Conservation (phyloP, 2,113 vertebrate genomes). For the Bos indicus region DNA sequence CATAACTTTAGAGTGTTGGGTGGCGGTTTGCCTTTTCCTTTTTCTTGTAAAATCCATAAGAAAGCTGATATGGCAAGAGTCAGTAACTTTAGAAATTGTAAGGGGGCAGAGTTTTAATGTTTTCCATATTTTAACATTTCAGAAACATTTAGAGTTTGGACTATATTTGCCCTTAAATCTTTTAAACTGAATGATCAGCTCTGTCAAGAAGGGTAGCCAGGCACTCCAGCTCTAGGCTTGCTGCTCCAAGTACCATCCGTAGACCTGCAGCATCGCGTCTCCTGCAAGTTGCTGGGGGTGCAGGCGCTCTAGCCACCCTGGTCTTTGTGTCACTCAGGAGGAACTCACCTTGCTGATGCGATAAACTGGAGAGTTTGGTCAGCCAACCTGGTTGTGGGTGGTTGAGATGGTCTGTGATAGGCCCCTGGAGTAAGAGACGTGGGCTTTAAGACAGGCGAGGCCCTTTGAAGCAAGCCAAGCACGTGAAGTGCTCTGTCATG, state of each 20-base stretch:
- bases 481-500: rapidly evolving
- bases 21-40: background rate
- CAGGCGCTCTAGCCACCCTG: background rate
- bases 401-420: background rate
- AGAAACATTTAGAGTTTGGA: background rate
- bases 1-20: background rate
- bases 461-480: background rate
- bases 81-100: background rate
- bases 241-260: background rate
- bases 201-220: background rate
- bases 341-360: background rate
- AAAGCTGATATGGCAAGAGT: background rate
- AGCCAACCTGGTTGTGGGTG: background rate
- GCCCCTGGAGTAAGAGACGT: background rate
- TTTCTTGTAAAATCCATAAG: background rate
- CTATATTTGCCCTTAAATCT: background rate
- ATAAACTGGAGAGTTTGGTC: background rate
- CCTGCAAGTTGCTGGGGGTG: too few species aligned
- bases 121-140: background rate
- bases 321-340: background rate
- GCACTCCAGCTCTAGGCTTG: too few species aligned
- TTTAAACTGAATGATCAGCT: background rate
- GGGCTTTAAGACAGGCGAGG: background rate
- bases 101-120: background rate
- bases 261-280: rapidly evolving